These are phyloP conservation scores for Trachelus troglodyta DNA, from an alignment of 2,888 invertebrate genomes.

Conservation along the genomic window DNA sequence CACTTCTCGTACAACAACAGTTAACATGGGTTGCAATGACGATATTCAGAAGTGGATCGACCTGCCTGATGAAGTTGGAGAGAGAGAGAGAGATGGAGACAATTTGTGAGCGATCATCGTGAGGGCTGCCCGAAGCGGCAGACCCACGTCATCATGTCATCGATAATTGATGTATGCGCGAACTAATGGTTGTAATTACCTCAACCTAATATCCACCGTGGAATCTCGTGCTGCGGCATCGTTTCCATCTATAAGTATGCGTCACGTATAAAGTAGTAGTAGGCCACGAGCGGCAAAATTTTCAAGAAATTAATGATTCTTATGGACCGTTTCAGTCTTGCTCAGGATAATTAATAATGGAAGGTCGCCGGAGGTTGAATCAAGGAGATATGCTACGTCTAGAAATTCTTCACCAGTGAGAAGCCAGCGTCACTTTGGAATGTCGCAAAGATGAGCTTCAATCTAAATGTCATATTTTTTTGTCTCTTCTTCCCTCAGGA, in stretches of 20 bases:
- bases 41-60: conserved; percentile 9
- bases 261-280: not conserved
- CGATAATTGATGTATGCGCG: conserved; percentile 63
- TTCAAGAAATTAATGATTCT: conserved; percentile 37
- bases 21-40: not conserved
- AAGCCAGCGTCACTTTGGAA: not conserved
- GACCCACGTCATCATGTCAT: conserved; percentile 60
- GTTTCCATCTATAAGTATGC: conserved; percentile 15
- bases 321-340: conserved; percentile 22
- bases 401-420: not conserved
- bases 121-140: conserved; percentile 48
- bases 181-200: conserved; percentile 62
- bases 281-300: conserved; percentile 26
- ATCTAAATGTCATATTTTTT: not conserved
- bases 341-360: conserved; percentile 48
- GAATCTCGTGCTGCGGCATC: conserved; percentile 45
- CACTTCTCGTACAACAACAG: not conserved
- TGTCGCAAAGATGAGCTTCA: not conserved
- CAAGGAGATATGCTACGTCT: conserved; percentile 16
- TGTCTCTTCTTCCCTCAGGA: not conserved
- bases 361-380: conserved; percentile 38
- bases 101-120: conserved; percentile 31
- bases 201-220: conserved; percentile 56
- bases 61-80: not conserved
- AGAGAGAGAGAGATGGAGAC: conserved; percentile 30